Evolutionary conservation across 2,888 invertebrate genomes (phyloP), one percentile per base, ranked within the genome.

Genomic region (Drosophila conformis): DNA sequence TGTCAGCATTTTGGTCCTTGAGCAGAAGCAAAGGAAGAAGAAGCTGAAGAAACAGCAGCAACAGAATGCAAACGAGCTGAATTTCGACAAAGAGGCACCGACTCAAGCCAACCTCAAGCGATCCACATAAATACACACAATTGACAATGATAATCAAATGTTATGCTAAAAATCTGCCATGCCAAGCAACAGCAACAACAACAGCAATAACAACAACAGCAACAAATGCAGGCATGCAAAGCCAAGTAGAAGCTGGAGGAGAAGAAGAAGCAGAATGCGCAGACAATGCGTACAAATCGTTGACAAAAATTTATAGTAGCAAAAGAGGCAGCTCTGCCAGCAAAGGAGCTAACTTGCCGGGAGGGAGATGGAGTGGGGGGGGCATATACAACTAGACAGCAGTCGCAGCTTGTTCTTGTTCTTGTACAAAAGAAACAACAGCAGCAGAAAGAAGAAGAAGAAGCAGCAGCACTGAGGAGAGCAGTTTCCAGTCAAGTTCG

Each of bases 241-340:
- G 53, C 51, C 46, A 46, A 46, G 46, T 46, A 46, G 56, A 64
- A 62, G 61, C 31, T 48, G 62, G 10, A 42, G 52, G 35, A 38
- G 53, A 15, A 51, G 69, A 64, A 69, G 53, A 38, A 61, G 61
- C 38, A 52, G 61, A 62, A 57, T 57, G 42, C 65, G 69, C 59
- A 80, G 80, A 87, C 89, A 87, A 87, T 89, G 89, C 88, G 89
- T 87, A 87, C 89, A 87, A 89, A 87, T 87, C 87, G 87, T 86
- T 89, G 89, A 89, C 87, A 87, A 89, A 87, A 87, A 87, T 86
- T 79, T 87, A 89, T 89, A 84, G 89, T 87, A 87, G 89, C 87
- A 75, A 82, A 82, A 70, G 59, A 69, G 57, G 46, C 67, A 73
- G 65, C 33, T 40, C 29, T 15, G 48, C 21, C 58, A 68, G 58